Base-by-base conservation (phyloP, 2,113 vertebrate species). In the Delphinus delphis region DNA sequence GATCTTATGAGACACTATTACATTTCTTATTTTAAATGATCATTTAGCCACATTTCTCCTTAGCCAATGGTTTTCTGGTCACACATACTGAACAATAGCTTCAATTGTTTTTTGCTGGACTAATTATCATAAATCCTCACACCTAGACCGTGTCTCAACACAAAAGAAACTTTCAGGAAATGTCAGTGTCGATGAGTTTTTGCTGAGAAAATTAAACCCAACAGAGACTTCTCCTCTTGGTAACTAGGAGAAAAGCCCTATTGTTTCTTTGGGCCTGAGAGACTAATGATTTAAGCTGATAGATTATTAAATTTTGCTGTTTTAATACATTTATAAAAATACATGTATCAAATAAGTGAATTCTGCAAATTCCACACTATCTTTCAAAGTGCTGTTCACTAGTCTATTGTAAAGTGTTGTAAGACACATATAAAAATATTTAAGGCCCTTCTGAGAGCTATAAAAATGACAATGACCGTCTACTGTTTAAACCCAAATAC, bases 91-190 rank as follows among this genome's bases (percentile, higher is more conserved):
- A 91, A 23, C 67, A 23, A 23, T 71, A 93, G 25, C 58, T 85
- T 94, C 53, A 33, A 65, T 67, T 41, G 25, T 41, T 26, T 76
- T 94, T 91, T 95, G 18, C 14, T 62, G 62, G 55, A 82, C 38
- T 90, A 74, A 63, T 74, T 55, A n/a, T 83, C 55, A 79, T 68
- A 84, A 93, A 94, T 85, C 21, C 18, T 95, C 28, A 71, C 73
- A 68, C 62, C 2, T 55, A 65, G 62, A 80, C 58, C 25, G 68
- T 36, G 4, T 76, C 77, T 95, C 28, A 79, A 15, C 50, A 81
- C 31, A 92, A 84, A 77, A 23, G 47, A 90, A 47, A 3, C 65
- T 74, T 73, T 84, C 50, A 89, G 41, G 79, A 92, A 70, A 88
- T 60, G 81, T 92, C 71, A 94, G 3, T 50, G 20, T 55, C 89